Percentiles rank a stretch among this genome's conserved stretches.
These are phyloP conservation scores for Saguinus imperator DNA, from an alignment of 2,113 vertebrate species.

Conservation along the genomic window DNA sequence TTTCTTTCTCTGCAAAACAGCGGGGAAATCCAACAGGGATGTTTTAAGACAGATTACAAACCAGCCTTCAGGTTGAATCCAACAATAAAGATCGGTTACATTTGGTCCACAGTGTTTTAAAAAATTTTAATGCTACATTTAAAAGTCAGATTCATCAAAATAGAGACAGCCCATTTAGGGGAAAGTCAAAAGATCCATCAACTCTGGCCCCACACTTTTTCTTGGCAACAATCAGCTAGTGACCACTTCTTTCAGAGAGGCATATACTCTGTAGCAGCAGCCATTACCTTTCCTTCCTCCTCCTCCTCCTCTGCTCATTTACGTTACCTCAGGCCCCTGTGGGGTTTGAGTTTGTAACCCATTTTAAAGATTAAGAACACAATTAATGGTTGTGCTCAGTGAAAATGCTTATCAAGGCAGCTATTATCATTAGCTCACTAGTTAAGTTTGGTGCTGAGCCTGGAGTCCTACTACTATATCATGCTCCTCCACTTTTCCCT, in stretches of 20 bases:
- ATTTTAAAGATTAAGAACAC: not conserved
- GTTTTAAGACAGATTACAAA: not conserved
- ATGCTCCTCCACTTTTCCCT: not conserved
- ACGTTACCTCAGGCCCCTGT: not conserved
- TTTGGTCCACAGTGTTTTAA: not conserved
- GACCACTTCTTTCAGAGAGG: not conserved
- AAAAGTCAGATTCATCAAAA: not conserved
- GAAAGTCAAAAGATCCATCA: too few species aligned
- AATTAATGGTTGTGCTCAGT: not conserved
- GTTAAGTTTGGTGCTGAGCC: not conserved
- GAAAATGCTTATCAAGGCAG: not conserved
- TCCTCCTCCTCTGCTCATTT: not conserved
- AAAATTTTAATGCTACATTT: not conserved
- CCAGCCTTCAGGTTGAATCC: not conserved
- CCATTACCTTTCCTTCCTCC: not conserved
- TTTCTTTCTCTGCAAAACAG: not conserved
- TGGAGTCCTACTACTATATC: not conserved
- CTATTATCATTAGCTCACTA: not conserved
- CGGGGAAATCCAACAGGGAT: not conserved
- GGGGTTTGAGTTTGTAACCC: not conserved
- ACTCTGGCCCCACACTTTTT: too few species aligned
- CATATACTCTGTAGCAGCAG: not conserved
- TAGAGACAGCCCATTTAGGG: too few species aligned
- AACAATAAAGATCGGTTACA: not conserved
- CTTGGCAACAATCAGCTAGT: not conserved